Conservation (phyloP, 30 jellyfish, hydroid and myxozoan genomes). For the Chrysaora quinquecirrha region DNA sequence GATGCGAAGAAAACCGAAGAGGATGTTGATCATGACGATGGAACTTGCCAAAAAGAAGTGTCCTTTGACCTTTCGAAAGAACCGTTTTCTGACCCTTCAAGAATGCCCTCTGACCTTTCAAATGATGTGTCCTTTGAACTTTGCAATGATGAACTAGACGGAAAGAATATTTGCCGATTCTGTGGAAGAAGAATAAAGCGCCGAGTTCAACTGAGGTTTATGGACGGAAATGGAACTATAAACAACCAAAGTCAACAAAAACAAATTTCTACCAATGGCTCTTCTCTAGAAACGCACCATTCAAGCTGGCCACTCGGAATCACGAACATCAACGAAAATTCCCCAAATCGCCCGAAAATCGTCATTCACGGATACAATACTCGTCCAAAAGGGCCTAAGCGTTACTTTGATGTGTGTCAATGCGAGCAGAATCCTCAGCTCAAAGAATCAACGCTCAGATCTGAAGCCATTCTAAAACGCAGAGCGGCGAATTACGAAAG, state of each 20-base stretch:
- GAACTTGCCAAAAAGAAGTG: neutral
- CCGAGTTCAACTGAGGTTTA: neutral
- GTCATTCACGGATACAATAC: slow-evolving; percentile 29
- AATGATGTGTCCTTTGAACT: too few species aligned
- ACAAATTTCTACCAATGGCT: neutral
- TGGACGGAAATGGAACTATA: slow-evolving; percentile 5
- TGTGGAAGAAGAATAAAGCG: slow-evolving; percentile 32
- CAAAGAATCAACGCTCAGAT: slow-evolving; percentile 25
- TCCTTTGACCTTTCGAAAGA: neutral
- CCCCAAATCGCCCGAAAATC: slow-evolving; percentile 15
- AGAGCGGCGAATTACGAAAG: slow-evolving; percentile 45
- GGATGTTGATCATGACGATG: neutral
- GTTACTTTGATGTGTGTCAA: slow-evolving; percentile 35
- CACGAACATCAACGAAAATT: neutral
- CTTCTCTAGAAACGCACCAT: neutral
- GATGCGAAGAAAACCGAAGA: neutral
- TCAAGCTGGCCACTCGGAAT: slow-evolving; percentile 30
- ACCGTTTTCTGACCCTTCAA: neutral
- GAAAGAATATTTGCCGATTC: slow-evolving; percentile 18
- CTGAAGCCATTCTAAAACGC: slow-evolving; percentile 31
- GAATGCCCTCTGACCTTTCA: too few species aligned
- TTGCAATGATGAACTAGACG: neutral
- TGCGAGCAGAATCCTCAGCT: slow-evolving; percentile 47
- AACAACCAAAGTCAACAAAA: neutral
- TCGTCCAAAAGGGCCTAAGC: slow-evolving; percentile 25